These are phyloP conservation scores for Pseudoips prasinana DNA, from an alignment of 2,888 invertebrate genomes.

Conservation along the genomic window DNA sequence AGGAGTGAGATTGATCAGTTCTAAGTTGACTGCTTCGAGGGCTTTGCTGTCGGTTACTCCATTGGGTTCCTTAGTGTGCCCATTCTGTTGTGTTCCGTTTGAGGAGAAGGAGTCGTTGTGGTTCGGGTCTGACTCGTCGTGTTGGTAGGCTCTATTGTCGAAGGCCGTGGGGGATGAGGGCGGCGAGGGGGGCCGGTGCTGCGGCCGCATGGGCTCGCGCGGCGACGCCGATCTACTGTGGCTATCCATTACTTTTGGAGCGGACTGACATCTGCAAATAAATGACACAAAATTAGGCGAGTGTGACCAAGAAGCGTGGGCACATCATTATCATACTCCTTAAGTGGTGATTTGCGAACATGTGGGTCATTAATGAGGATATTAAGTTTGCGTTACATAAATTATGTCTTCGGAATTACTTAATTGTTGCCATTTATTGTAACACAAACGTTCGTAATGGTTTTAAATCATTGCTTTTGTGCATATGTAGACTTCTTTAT, in stretches of 20 bases:
- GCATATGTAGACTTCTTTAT: conserved; percentile 8
- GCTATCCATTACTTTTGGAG: conserved; percentile 75
- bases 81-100: conserved; percentile 59
- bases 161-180: conserved; percentile 61
- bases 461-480: conserved; percentile 4
- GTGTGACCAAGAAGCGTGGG: no score
- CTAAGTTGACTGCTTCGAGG: conserved; percentile 89
- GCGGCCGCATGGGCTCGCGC: conserved; percentile 76
- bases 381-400: conserved; percentile 8
- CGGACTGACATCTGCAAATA: conserved; percentile 74
- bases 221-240: conserved; percentile 78
- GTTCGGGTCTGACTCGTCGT: conserved; percentile 68
- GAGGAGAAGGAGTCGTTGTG: conserved; percentile 78
- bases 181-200: conserved; percentile 70
- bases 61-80: conserved; percentile 66
- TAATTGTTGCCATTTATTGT: conserved; percentile 2
- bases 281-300: conserved; percentile 8
- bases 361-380: conserved; percentile 25
- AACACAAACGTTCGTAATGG: background rate
- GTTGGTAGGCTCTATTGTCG: conserved; percentile 74
- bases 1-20: conserved; percentile 87
- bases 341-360: conserved; percentile 21
- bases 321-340: conserved; percentile 12
- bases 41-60: conserved; percentile 63
- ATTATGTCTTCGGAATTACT: conserved; percentile 13